Percentiles rank a stretch among this genome's conserved stretches.
Evolutionary conservation across 2,113 vertebrate species (phyloP).

Genomic region (Coregonus clupeaformis): DNA sequence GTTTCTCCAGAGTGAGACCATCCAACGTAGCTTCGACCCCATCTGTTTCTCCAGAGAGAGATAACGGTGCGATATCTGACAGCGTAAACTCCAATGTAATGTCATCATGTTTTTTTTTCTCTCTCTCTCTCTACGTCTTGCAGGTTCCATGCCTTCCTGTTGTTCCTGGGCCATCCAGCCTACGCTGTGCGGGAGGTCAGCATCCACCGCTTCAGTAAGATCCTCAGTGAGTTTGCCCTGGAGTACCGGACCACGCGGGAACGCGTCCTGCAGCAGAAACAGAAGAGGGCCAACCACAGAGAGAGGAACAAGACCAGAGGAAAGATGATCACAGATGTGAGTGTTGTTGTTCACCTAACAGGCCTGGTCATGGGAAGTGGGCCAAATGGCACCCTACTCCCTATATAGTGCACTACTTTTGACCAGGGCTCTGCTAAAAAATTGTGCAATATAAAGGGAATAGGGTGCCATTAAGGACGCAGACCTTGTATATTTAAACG

Average conservation of each 20-base stretch:
- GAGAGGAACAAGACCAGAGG: constrained; percentile 98
- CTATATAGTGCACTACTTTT: too few relatives aligned
- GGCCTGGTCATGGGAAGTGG: background rate
- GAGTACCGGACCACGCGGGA: constrained; percentile 97
- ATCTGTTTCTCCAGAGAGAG: too few relatives aligned
- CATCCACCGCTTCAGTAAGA: constrained; percentile 95
- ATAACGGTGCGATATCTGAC: too few relatives aligned
- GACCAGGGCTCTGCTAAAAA: too few relatives aligned
- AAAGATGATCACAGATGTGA: constrained; percentile 99
- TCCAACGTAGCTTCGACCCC: background rate
- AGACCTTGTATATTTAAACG: too few relatives aligned
- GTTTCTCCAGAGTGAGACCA: too few relatives aligned
- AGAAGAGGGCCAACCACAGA: constrained; percentile 95
- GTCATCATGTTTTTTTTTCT: constrained; percentile 6
- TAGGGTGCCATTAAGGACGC: too few relatives aligned
- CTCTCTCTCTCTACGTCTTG: constrained; percentile 23
- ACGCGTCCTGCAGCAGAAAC: constrained; percentile 93
- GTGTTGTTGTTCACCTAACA: constrained; percentile 47
- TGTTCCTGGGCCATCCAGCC: constrained; percentile 92
- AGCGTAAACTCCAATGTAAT: background rate
- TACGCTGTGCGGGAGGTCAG: constrained; percentile 90
- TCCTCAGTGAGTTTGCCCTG: constrained; percentile 93
- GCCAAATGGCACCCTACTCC: background rate
- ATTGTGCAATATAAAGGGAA: too few relatives aligned
- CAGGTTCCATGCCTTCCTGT: constrained; percentile 95